phyloP scores from a whole-genome alignment of 2,888 invertebrate genomes.

The Tiliacea citrago region DNA sequence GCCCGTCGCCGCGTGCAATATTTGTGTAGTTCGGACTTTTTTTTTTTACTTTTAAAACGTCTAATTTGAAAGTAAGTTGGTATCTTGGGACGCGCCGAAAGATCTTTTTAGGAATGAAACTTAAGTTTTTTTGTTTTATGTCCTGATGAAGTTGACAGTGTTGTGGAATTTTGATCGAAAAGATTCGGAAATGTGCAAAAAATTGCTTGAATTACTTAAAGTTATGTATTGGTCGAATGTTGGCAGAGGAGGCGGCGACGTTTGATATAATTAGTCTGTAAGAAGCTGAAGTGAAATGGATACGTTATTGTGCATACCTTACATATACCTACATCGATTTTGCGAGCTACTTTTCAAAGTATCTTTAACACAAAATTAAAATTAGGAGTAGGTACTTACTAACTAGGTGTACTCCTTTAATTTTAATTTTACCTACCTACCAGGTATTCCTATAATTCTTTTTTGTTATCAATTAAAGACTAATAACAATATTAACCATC shows the following conservation, averaged over 20 bases:
- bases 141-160: constrained; percentile 76
- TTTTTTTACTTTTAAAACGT: constrained; percentile 81
- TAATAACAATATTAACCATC: neutral
- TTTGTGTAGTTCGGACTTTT: constrained; percentile 85
- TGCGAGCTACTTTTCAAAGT: neutral
- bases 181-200: constrained; percentile 52
- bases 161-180: constrained; percentile 68
- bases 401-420: too few species aligned
- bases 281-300: constrained; percentile 37
- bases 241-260: constrained; percentile 8
- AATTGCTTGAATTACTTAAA: constrained; percentile 33
- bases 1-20: constrained; percentile 86
- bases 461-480: neutral
- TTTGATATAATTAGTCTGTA: constrained; percentile 33
- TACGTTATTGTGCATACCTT: constrained; percentile 21
- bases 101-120: constrained; percentile 68
- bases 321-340: neutral
- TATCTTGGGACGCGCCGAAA: constrained; percentile 72
- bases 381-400: too few species aligned
- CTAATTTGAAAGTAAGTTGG: constrained; percentile 86
- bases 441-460: neutral
- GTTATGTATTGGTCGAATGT: constrained; percentile 30
- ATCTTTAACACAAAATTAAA: neutral
- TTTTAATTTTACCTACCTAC: too few species aligned
- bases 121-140: constrained; percentile 54